Evolutionary conservation across 1,140 invertebrate species (phyloP).

Genomic region (Choristoneura fumiferana): DNA sequence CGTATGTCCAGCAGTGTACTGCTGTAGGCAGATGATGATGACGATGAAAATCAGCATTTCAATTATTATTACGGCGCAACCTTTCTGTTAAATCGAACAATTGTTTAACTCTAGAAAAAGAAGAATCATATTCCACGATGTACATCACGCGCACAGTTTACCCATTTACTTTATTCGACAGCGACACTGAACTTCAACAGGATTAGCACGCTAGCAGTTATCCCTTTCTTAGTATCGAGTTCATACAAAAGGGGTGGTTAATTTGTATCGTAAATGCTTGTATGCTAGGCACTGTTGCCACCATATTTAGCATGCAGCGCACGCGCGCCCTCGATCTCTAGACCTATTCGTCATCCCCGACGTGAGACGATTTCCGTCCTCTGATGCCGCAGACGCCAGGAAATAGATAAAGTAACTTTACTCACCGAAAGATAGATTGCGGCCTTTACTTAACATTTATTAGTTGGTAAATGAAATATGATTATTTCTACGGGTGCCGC

Average conservation of each 20-base stretch:
- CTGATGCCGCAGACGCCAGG: neutral
- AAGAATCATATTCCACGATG: neutral
- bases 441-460: conserved; percentile 8
- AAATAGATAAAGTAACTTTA: conserved; percentile 15
- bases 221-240: neutral
- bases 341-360: conserved; percentile 16
- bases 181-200: neutral
- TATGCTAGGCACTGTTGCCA: too few relatives aligned
- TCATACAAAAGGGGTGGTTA: too few relatives aligned
- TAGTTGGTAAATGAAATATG: conserved; percentile 5
- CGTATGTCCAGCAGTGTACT: too few relatives aligned
- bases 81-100: too few relatives aligned
- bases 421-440: conserved; percentile 7
- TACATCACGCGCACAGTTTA: neutral
- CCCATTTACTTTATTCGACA: neutral
- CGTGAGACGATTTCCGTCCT: conserved; percentile 13
- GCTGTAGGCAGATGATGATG: too few relatives aligned
- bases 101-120: too few relatives aligned
- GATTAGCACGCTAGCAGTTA: neutral
- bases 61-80: too few relatives aligned
- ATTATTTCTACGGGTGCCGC: neutral
- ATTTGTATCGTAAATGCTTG: too few relatives aligned
- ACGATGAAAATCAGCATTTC: too few relatives aligned
- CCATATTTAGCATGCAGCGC: neutral
- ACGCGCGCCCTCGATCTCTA: conserved; percentile 3